Base-by-base conservation (phyloP, 1,140 invertebrate genomes). In the Ceratosolen fusciceps region DNA sequence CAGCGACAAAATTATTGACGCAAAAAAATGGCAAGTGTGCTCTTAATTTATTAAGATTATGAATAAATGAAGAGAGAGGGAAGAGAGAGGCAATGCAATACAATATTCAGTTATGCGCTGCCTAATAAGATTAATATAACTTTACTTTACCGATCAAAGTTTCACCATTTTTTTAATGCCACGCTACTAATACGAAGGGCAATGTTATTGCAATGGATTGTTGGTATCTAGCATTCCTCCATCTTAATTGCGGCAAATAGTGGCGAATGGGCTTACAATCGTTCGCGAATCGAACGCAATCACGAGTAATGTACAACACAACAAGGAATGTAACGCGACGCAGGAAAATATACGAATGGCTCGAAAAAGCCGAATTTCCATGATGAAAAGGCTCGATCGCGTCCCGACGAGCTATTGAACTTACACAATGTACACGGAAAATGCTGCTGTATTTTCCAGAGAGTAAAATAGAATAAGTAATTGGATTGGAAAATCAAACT, bases 61-160 rank as follows among this genome's bases (percentile, higher is more conserved):
- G n/a, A 19, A 24, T 65, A 4, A 37, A 37, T 10, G 12, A 43
- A 43, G 12, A 43, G 52, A 31, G 29, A 52, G 52, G 26, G 14
- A 26, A 14, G 54, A 74, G 31, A 37, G 16, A 74, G 19, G 58
- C 8, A 31, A 21, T n/a, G 39, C 21, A n/a, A 3, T 29, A 49
- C 60, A 76, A 67, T 76, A 54, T 9, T 16, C 21, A 67, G 43
- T 67, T 24, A 37, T 49, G 29, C 43, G 8, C 58, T n/a, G n/a
- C n/a, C n/a, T n/a, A n/a, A n/a, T n/a, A n/a, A n/a, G 26, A 49
- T 60, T 60, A n/a, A 77, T 60, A 68, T 71, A 72, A 77, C 71
- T 71, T 68, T 24, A 16, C 31, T 65, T 77, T 67, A 68, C 72
- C 62, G 72, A 68, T 9, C 62, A 24, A 26, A 21, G 39, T 65